Evolutionary conservation across 2,797 vertebrate species (phyloP), one percentile per base, ranked within the genome.

Genomic region (Catharus ustulatus): DNA sequence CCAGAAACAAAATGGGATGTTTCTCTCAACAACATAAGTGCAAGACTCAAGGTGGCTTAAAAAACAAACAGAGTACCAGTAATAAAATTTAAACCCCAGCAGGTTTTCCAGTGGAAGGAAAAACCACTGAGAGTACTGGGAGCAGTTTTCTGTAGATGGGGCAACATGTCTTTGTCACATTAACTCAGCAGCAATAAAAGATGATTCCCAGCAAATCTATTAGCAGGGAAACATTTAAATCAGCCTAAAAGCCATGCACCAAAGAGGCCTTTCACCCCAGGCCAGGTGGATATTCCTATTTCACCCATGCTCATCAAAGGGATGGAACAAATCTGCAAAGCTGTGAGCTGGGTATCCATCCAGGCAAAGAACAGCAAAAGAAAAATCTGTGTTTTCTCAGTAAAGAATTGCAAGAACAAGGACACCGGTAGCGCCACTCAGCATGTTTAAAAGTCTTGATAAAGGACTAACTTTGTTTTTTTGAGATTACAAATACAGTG

Each of bases 401-500:
- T 21, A 26, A 63, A 81, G 40, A 89, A 87, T 11, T 9, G 57
- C 1, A 0, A 87, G 11, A 83, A 27, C 49, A 71, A 43, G 78
- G 72, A 49, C 55, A 74, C 9, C 0, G 0, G 48, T 3, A 81
- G 46, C 10, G 38, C 68, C 82, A 72, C 34, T 23, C 89, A 72
- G 75, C 87, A 62, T 1, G 5, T 73, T 80, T 66, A 54, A 57
- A 51, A 2, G 22, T 26, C 76, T 81, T 40, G 73, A 72, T 55
- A 59, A 93, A 78, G 66, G 48, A 22, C 87, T 82, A 84, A 82
- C 34, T 94, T 62, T 71, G 24, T 18, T 72, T 71, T 87, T 87
- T 26, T 11, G 62, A 80, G 69, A 76, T 78, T 24, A 78, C 34
- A 88, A 83, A 64, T 1, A n/a, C 0, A 58, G 87, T 21, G 5